These are phyloP conservation scores for Eufriesea mexicana DNA, from an alignment of 1,140 invertebrate species.

Conservation along the genomic window DNA sequence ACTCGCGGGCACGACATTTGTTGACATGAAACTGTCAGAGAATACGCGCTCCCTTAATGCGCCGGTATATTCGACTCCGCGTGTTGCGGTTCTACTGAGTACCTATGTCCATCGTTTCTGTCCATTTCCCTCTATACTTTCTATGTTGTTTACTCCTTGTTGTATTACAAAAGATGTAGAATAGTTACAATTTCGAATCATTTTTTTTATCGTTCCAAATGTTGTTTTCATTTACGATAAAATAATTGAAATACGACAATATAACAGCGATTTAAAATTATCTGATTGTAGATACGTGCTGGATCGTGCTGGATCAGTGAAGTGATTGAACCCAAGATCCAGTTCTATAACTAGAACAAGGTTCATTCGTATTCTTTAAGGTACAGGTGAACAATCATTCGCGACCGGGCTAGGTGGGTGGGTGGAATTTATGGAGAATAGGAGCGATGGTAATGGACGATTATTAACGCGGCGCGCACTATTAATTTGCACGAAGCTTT, in stretches of 20 bases:
- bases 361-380: conserved; percentile 30
- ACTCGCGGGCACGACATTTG: conserved; percentile 73
- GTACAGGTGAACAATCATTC: conserved; percentile 54
- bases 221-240: neutral
- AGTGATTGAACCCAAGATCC: conserved; percentile 9
- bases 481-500: conserved; percentile 76
- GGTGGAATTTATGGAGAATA: conserved; percentile 70
- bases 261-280: neutral
- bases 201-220: too few relatives aligned
- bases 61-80: conserved; percentile 23
- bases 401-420: conserved; percentile 47
- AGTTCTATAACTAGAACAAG: conserved; percentile 26
- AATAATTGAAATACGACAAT: neutral
- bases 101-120: neutral
- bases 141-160: neutral
- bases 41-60: conserved; percentile 52
- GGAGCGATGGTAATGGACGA: conserved; percentile 67
- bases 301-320: neutral
- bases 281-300: neutral
- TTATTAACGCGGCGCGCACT: conserved; percentile 66
- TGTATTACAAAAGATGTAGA: neutral
- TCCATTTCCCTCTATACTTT: conserved; percentile 21
- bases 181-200: neutral
- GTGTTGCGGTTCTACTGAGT: neutral
- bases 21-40: conserved; percentile 77